Evolutionary conservation across 2,888 invertebrate species (phyloP).

Genomic region (Dysmachus trigonus): DNA sequence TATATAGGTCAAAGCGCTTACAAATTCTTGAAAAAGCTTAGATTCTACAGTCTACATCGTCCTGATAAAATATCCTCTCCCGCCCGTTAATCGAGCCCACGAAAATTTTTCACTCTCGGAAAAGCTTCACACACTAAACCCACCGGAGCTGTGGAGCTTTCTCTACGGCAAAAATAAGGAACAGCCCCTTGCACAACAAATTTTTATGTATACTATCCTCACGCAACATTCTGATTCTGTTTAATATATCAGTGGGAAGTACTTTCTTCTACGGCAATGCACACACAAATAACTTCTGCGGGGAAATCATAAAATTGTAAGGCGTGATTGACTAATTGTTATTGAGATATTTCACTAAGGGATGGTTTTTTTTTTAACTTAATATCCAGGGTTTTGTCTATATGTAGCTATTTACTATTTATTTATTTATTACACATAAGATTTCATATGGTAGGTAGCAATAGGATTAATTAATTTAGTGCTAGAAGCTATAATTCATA

Average conservation of each 20-base stretch:
- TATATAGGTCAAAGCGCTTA: slow-evolving; percentile 30
- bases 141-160: background rate
- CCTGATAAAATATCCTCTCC: background rate
- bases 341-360: background rate
- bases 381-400: background rate
- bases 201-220: background rate
- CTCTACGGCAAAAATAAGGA: background rate
- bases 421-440: no score
- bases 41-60: slow-evolving; percentile 11
- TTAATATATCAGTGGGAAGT: background rate
- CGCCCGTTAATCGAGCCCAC: background rate
- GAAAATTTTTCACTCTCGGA: slow-evolving; percentile 1
- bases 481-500: no score
- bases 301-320: background rate
- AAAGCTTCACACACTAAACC: background rate
- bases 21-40: slow-evolving; percentile 4
- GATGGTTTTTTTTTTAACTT: background rate
- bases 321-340: background rate
- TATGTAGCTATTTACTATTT: background rate
- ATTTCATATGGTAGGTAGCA: no score
- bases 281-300: background rate
- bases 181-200: slow-evolving; percentile 3
- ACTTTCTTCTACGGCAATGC: background rate
- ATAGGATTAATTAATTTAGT: no score
- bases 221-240: background rate